Evolutionary conservation across 2,888 invertebrate genomes (phyloP).

Genomic region (Belgica antarctica): DNA sequence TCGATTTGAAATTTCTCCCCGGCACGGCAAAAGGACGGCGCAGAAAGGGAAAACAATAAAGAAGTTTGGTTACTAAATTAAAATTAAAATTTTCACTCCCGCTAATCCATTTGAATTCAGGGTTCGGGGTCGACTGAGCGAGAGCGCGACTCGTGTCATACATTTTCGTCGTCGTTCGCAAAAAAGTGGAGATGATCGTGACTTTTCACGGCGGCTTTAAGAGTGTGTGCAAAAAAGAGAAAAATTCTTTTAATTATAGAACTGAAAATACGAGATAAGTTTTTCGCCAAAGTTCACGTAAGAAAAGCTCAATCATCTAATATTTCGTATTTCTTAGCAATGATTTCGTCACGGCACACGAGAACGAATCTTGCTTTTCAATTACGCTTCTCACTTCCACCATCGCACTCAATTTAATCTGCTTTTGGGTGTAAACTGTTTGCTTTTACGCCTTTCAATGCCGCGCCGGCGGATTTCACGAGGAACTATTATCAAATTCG

Average conservation of each 20-base stretch:
- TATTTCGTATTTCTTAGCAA: neutral
- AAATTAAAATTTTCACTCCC: conserved; percentile 27
- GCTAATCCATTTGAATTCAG: conserved; percentile 45
- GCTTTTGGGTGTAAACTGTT: neutral
- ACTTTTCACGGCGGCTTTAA: neutral
- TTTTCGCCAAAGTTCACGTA: conserved; percentile 11
- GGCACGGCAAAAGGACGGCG: neutral
- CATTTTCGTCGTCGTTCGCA: conserved; percentile 9
- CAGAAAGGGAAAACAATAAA: conserved; percentile 9
- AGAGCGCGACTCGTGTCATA: neutral
- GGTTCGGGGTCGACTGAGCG: conserved; percentile 54
- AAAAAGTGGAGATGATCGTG: conserved; percentile 16
- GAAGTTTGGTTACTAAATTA: conserved; percentile 33
- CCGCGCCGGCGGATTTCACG: neutral
- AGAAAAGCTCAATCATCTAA: neutral
- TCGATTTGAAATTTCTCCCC: conserved; percentile 20
- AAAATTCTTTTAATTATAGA: conserved; percentile 26
- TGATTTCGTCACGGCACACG: neutral
- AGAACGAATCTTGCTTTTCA: neutral
- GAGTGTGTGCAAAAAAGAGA: conserved; percentile 22
- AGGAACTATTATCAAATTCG: neutral
- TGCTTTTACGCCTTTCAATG: neutral
- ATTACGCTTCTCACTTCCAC: neutral
- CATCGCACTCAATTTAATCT: neutral
- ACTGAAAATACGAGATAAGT: neutral